Evolutionary conservation across 2,888 invertebrate species (phyloP).

Genomic region (Euspilapteryx auroguttella): DNA sequence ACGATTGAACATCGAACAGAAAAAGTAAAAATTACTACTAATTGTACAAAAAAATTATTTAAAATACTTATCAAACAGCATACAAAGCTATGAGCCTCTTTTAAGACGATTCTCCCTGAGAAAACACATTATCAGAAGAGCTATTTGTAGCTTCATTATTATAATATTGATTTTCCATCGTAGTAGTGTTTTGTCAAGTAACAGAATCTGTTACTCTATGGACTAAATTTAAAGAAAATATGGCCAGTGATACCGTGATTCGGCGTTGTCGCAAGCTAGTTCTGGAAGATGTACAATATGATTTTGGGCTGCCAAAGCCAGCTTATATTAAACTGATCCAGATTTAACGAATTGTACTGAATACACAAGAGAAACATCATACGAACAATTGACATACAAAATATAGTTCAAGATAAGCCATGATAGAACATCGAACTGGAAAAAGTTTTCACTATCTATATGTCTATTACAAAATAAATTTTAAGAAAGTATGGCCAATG

Average conservation of each 20-base stretch:
- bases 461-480: too few relatives aligned
- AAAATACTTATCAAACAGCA: constrained; percentile 9
- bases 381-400: constrained; percentile 11
- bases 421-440: constrained; percentile 12
- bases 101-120: constrained; percentile 14
- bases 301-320: constrained; percentile 13
- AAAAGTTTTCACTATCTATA: constrained; percentile 10
- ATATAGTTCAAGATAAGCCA: constrained; percentile 12
- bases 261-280: constrained; percentile 11
- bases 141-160: constrained; percentile 11
- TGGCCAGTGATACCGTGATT: constrained; percentile 12
- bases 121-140: constrained; percentile 13
- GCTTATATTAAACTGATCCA: constrained; percentile 12
- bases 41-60: constrained; percentile 8
- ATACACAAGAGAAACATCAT: constrained; percentile 13
- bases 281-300: constrained; percentile 11
- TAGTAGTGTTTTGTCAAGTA: constrained; percentile 11
- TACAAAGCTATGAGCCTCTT: constrained; percentile 12
- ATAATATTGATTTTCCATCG: constrained; percentile 12
- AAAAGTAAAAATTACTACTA: constrained; percentile 10
- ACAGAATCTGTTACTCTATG: constrained; percentile 11
- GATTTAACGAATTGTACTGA: constrained; percentile 13
- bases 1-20: constrained; percentile 12
- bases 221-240: constrained; percentile 12
- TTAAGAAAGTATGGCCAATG: constrained; percentile 12